Base-by-base conservation (phyloP, 2,113 vertebrate species). In the Grallaria varia region DNA sequence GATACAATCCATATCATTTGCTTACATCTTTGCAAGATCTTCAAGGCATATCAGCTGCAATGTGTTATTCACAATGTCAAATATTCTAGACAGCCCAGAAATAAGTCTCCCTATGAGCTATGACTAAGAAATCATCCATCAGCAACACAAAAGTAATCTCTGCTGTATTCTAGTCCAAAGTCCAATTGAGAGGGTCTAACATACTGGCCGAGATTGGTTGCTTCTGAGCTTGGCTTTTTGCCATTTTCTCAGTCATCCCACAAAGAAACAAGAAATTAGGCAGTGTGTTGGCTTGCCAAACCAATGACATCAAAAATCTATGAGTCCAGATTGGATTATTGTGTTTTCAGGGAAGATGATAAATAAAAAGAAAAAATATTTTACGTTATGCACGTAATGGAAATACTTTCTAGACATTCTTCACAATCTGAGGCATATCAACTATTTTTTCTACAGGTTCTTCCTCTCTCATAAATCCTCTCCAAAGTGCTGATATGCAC, bases 121-220 rank as follows among this genome's bases (percentile, higher is more conserved):
- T 81, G 85, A 95, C 89, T 89, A 84, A 95, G 84, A 89, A 95
- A 78, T 75, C 91, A 86, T 91, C 89, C 95, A 95, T 94, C 93
- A 91, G 60, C 64, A 81, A 72, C 73, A 95, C 73, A 81, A 84
- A 92, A 96, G 93, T 90, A 71, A 89, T 87, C 39, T 95, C 76
- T 92, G 42, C 52, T 49, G 8, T 63, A 69, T 69, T 86, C 72
- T 77, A 50, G 69, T 69, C 84, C 68, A 52, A 89, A 89, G 80
- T 78, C 76, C 87, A 82, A 2, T 2, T 68, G 76, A 93, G 84
- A 91, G 16, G 76, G 64, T 77, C 91, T 78, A 93, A 81, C 50
- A 63, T 52, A 75, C 10, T 75, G 69, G 74, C 37, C 3, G 1
- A 68, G 69, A 84, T 50, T 0, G 0, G 69, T 22, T 87, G 45